These are phyloP conservation scores for Scelioninae gen. 2 DNA, from an alignment of 2,888 invertebrate genomes.

Conservation along the genomic window DNA sequence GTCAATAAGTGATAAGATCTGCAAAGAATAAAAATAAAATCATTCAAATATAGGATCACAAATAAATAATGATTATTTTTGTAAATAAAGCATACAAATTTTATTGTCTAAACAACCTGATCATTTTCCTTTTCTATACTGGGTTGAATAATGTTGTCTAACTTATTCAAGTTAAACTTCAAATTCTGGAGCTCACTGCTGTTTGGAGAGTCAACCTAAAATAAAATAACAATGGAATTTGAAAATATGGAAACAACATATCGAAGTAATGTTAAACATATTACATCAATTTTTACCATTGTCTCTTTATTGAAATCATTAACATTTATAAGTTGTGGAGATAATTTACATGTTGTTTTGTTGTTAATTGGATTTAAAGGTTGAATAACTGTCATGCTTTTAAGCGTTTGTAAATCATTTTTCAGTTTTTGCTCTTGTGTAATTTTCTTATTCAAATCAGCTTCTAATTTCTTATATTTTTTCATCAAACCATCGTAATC, in stretches of 20 bases:
- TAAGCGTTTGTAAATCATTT: not conserved
- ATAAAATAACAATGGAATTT: not conserved
- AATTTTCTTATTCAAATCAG: not conserved
- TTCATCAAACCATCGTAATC: not conserved
- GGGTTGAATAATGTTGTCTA: not conserved
- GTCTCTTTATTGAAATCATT: conserved; percentile 5
- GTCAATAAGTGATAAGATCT: no score
- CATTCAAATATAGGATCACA: no score
- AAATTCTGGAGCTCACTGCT: not conserved
- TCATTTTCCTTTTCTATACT: not conserved
- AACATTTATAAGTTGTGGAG: not conserved
- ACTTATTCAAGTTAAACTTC: not conserved
- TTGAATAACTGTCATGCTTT: not conserved
- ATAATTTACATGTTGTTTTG: not conserved
- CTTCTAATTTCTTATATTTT: conserved; percentile 1
- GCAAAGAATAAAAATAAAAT: no score
- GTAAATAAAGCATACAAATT: no score
- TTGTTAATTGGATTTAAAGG: not conserved
- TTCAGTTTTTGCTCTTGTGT: not conserved
- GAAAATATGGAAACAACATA: no score
- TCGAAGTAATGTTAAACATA: not conserved
- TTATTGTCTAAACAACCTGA: not conserved
- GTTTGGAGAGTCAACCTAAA: conserved; percentile 2
- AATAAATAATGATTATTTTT: no score
- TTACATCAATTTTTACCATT: not conserved